Base-by-base conservation (phyloP, 2,888 invertebrate species). In the Scrobipalpa atriplicella region DNA sequence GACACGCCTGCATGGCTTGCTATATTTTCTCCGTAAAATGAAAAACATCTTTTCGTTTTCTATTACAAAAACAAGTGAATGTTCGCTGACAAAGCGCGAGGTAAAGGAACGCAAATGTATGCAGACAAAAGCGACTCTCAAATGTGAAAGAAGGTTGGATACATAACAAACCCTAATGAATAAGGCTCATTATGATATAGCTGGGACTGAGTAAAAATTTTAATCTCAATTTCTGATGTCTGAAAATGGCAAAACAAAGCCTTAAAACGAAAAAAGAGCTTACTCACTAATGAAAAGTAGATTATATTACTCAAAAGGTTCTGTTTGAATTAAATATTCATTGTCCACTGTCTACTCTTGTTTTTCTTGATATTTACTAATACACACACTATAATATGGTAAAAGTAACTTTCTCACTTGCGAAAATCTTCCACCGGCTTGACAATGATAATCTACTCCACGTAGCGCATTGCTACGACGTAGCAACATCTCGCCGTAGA, bases 31-130 rank as follows among this genome's bases (percentile, higher is more conserved):
- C 47, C 16, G n/a, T 47, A 16, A 47, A 47, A 47, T n/a, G n/a
- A 47, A 47, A n/a, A 43, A 11, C 43, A 43, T 2, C 13, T 43
- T 43, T 13, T 43, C 43, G 3, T 43, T 13, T 13, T 43, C 13
- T 43, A 43, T 13, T 3, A 43, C 39, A 43, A 11, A 43, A 11
- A 43, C 16, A 47, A 47, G 47, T 47, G 47, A 47, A 47, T 16
- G 47, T 47, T 16, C 47, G 47, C 16, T 10, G 16, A 16, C 16
- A 47, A 47, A 47, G 47, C 1, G 47, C 16, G 8, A 47, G 47
- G 47, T 47, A 47, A 47, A 47, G 47, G 16, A 47, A 47, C 47
- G 47, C 16, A 16, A 47, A 47, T 16, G 47, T 47, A 47, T 47
- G 47, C 47, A 47, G n/a, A 47, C 47, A 47, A 47, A 47, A 5